Evolutionary conservation across 2,797 vertebrate genomes (phyloP).

Genomic region (Chelidonichthys spinosus): DNA sequence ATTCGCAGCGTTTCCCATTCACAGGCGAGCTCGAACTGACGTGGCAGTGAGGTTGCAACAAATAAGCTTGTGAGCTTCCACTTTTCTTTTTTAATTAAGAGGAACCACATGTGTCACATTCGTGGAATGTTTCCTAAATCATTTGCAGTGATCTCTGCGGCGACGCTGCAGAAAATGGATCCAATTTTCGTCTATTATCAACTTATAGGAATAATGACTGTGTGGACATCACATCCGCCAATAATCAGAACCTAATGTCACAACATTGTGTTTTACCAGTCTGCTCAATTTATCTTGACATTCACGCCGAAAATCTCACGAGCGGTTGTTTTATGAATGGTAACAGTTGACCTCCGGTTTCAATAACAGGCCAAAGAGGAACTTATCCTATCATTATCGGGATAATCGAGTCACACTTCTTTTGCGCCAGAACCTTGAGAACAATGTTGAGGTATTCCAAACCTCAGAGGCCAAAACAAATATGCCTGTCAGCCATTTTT

Average conservation of each 20-base stretch:
- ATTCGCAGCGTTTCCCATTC: conserved; percentile 4
- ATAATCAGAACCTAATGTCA: conserved; percentile 25
- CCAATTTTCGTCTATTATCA: conserved; percentile 26
- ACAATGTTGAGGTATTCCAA: conserved; percentile 52
- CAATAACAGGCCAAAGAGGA: conserved; percentile 46
- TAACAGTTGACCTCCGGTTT: conserved; percentile 42
- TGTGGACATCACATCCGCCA: not conserved
- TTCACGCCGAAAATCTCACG: conserved; percentile 35
- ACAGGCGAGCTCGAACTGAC: not conserved
- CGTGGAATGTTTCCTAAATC: conserved; percentile 15
- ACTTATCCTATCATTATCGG: conserved; percentile 49
- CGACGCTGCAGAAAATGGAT: conserved; percentile 27
- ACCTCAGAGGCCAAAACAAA: conserved; percentile 66
- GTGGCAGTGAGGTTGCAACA: conserved; percentile 23
- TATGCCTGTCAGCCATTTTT: conserved; percentile 47
- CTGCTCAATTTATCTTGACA: conserved; percentile 38
- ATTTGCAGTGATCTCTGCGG: conserved; percentile 20
- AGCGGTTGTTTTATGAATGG: conserved; percentile 41
- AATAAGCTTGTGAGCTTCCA: not conserved
- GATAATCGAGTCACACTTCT: conserved; percentile 41
- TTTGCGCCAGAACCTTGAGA: conserved; percentile 47
- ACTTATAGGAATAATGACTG: conserved; percentile 10
- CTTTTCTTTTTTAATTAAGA: conserved; percentile 10
- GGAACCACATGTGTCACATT: conserved; percentile 17
- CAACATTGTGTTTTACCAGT: conserved; percentile 18